These are phyloP conservation scores for Antechinus stuartii DNA, from an alignment of 2,113 vertebrate genomes.

Conservation along the genomic window DNA sequence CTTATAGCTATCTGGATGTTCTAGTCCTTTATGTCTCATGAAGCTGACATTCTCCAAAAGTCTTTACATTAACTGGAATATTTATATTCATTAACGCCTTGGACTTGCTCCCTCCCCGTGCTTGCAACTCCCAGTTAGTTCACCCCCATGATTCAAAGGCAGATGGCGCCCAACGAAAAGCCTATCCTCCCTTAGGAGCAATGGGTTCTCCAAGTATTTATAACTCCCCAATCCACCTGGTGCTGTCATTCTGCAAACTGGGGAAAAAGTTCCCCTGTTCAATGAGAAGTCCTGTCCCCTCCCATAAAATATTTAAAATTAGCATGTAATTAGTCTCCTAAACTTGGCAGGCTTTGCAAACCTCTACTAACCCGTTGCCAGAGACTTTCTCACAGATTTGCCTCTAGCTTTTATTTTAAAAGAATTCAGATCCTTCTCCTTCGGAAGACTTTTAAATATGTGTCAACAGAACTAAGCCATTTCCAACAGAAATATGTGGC, in stretches of 20 bases:
- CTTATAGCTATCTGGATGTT: neutral
- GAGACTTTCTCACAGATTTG: neutral
- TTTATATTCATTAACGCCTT: neutral
- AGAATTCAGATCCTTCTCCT: neutral
- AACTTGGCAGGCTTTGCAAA: neutral
- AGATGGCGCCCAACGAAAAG: neutral
- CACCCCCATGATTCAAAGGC: neutral
- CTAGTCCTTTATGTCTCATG: neutral
- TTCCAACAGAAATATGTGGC: neutral
- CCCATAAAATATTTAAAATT: neutral
- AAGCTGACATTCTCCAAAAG: neutral
- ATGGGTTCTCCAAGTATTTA: neutral
- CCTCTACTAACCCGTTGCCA: neutral
- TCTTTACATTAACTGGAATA: neutral
- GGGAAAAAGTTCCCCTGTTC: neutral
- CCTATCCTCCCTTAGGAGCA: neutral
- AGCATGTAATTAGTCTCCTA: neutral
- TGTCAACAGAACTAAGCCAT: neutral
- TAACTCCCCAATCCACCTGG: neutral
- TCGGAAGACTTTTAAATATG: neutral
- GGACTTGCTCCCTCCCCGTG: neutral
- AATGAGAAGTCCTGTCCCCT: neutral
- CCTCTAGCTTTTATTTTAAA: constrained; percentile 22
- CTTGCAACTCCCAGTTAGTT: neutral
- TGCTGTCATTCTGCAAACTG: neutral